phyloP scores from a whole-genome alignment of 2,888 invertebrate species.

The Chesias legatella region DNA sequence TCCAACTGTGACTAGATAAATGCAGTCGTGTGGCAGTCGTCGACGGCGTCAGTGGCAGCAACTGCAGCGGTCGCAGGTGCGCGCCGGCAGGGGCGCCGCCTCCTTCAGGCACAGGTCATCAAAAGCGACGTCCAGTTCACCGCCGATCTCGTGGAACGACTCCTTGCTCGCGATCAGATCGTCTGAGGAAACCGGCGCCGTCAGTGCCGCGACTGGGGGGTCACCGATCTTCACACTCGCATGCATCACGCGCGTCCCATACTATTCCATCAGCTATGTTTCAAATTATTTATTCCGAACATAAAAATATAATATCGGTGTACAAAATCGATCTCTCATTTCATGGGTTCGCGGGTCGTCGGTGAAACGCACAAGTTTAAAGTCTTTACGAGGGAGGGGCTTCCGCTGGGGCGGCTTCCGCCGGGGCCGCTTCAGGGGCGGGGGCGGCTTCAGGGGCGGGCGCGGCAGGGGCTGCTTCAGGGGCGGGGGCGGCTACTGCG shows the following conservation, averaged over 20 bases:
- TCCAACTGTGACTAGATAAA: slow-evolving; percentile 40
- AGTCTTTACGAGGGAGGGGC: slow-evolving; percentile 28
- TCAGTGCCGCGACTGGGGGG: slow-evolving; percentile 31
- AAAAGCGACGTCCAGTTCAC: slow-evolving; percentile 95
- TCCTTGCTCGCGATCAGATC: slow-evolving; percentile 93
- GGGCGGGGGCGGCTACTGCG: slow-evolving; percentile 29
- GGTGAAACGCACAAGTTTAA: slow-evolving; percentile 14
- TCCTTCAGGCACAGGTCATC: slow-evolving; percentile 80
- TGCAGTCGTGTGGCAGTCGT: slow-evolving; percentile 48
- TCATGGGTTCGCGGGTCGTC: slow-evolving; percentile 18
- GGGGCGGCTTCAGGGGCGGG: slow-evolving; percentile 29
- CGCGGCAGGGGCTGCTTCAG: slow-evolving; percentile 29
- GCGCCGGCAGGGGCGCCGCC: slow-evolving; percentile 29
- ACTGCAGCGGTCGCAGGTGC: slow-evolving; percentile 64
- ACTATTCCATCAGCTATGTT: slow-evolving; percentile 76
- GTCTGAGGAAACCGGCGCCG: slow-evolving; percentile 81
- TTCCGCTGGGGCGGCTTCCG: slow-evolving; percentile 31
- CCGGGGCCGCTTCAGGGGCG: slow-evolving; percentile 22
- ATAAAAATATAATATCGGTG: slow-evolving; percentile 45
- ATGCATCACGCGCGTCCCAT: slow-evolving; percentile 31
- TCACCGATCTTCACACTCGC: slow-evolving; percentile 31
- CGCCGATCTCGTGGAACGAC: slow-evolving; percentile 94
- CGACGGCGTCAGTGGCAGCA: slow-evolving; percentile 61
- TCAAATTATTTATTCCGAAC: slow-evolving; percentile 50
- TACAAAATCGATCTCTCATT: slow-evolving; percentile 21